Base-by-base conservation (phyloP, 2,113 vertebrate species). In the Todiramphus saurophagus region DNA sequence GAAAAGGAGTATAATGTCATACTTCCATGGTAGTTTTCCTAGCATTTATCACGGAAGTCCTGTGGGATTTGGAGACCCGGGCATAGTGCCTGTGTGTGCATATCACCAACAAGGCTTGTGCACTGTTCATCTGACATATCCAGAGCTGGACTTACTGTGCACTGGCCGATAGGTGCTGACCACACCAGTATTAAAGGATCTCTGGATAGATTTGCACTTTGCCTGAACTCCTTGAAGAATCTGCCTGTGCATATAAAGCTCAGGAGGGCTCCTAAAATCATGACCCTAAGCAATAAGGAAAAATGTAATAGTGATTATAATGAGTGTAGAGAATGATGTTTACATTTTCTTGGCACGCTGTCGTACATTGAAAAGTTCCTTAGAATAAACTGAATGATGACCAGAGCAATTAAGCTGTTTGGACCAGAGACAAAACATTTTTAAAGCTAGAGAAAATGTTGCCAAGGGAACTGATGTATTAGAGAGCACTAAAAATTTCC, bases 371-470 rank as follows among this genome's bases (percentile, higher is more conserved):
- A 62, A 73, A 95, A 92, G 80, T 69, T 87, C 66, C 93, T 94
- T 72, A 93, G 89, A 93, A 95, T 56, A 93, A 83, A 73, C 31
- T 18, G 77, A 72, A 64, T 48, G 80, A 93, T 92, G 94, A 94
- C 41, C 37, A 87, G 35, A 84, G 44, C 62, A 94, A 93, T 93
- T 92, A 94, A 93, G 37, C 66, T 90, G 48, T 75, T 96, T 96
- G 93, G 95, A 90, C 35, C 56, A 63, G 63, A 88, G 75, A 93
- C 85, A 96, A 94, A 94, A 90, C 23, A 74, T 70, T 90, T 94
- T 84, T 88, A 50, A 85, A 94, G 82, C 90, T 73, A 39, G 92
- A 93, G 90, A 81, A 93, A 94, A 92, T 89, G 80, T 94, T 97
- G 92, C 93, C 93, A 94, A 77, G 96, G 94, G 74, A 96, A 97